Percentiles rank a stretch among this genome's conserved stretches.
phyloP scores from a whole-genome alignment of 1,140 invertebrate genomes.

The Drosophila novamexicana region DNA sequence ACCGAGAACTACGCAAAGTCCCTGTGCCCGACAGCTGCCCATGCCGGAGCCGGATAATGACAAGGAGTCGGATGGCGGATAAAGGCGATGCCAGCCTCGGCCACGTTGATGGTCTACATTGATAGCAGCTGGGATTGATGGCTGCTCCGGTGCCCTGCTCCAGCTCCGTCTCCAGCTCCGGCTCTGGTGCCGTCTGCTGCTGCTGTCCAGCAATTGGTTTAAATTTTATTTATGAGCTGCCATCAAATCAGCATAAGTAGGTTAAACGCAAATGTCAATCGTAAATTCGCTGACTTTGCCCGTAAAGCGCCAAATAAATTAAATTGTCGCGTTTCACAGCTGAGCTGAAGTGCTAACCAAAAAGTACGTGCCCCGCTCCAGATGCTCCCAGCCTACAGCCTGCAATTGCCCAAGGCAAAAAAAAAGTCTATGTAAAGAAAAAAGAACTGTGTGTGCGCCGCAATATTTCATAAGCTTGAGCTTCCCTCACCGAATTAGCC shows the following conservation, averaged over 20 bases:
- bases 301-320: slow-evolving; percentile 74
- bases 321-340: slow-evolving; percentile 79
- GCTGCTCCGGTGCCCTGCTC: neutral
- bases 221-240: slow-evolving; percentile 83
- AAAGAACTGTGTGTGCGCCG: slow-evolving; percentile 50
- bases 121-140: slow-evolving; percentile 81
- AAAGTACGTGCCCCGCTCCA: slow-evolving; percentile 63
- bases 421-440: slow-evolving; percentile 1
- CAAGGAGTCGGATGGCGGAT: slow-evolving; percentile 9
- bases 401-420: too few species aligned
- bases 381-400: neutral
- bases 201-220: slow-evolving; percentile 77
- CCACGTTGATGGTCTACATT: slow-evolving; percentile 69
- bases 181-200: slow-evolving; percentile 6
- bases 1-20: slow-evolving; percentile 45
- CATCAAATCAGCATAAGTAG: slow-evolving; percentile 83
- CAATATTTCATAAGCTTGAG: slow-evolving; percentile 73
- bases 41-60: slow-evolving; percentile 17
- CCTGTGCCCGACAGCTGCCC: too few species aligned
- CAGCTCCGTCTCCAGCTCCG: neutral
- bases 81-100: slow-evolving; percentile 7
- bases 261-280: slow-evolving; percentile 83
- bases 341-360: slow-evolving; percentile 64
- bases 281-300: slow-evolving; percentile 78
- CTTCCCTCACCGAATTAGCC: slow-evolving; percentile 62